Base-by-base conservation (phyloP, 2,113 vertebrate genomes). In the Xenus cinereus region DNA sequence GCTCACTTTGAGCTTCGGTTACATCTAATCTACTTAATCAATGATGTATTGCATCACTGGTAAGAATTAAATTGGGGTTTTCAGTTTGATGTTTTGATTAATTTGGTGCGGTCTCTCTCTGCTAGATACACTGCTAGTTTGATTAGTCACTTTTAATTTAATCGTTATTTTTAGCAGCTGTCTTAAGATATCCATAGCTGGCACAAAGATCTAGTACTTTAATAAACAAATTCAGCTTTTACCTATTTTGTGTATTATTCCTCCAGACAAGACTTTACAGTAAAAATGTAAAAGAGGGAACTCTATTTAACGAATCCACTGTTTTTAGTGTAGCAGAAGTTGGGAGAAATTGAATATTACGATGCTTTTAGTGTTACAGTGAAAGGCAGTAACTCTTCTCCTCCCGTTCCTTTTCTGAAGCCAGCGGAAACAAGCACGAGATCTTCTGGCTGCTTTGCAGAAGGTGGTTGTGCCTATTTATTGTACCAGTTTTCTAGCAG, bases 401-500 rank as follows among this genome's bases (percentile, higher is more conserved):
- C 93, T 74, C 45, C 35, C 60, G 2, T 95, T 80, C 79, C 27
- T 73, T 89, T 62, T 35, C 39, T 41, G 33, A 97, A 99, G 99
- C 97, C 99, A 99, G 95, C 97, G 99, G 96, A 99, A 99, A 95
- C 99, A 99, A 97, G 99, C 99, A 63, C 98, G 99, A 81, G 99
- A 99, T 96, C 98, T 99, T 48, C 97, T 99, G 95, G 99, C 99
- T 14, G 99, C 99, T 5, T 94, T 99, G n/a, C 99, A 99, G 97
- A 99, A 99, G 95, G 99, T 99, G 30, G 99, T 99, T 62, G 99
- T 99, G 75, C 99, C 99, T 71, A 99, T 99, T 88, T 99, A 99
- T 96, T 99, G 99, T 95, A 99, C 99, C 94, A 99, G 99, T 96
- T 99, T 99, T 89, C 96, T 99, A 79, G 99, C 99, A 1, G 99